phyloP scores from a whole-genome alignment of 1,140 invertebrate species.

The Rhyacophila brunnea region DNA sequence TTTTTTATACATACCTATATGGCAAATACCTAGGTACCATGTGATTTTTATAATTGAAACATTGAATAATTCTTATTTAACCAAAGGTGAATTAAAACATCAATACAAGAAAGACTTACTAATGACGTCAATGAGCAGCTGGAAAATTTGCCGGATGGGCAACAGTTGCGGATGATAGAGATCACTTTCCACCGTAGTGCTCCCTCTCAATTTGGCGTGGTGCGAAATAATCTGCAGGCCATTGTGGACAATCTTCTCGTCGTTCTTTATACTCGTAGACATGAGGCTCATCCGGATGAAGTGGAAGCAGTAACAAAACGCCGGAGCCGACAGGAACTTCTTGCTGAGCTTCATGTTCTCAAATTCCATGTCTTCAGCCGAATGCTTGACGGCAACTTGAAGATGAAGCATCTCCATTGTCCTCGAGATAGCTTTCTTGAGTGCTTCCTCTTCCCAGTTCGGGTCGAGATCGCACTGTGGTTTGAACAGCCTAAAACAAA shows the following conservation, averaged over 20 bases:
- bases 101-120: no score
- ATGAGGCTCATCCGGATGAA: conserved; percentile 69
- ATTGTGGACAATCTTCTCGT: conserved; percentile 61
- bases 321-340: conserved; percentile 64
- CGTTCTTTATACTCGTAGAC: conserved; percentile 45
- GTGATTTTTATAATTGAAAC: no score
- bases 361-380: conserved; percentile 17
- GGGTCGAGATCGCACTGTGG: conserved; percentile 76
- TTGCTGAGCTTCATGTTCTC: conserved; percentile 26
- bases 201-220: conserved; percentile 66
- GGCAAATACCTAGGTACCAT: no score
- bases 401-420: conserved; percentile 61
- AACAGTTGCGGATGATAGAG: conserved; percentile 72
- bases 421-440: conserved; percentile 60
- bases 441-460: conserved; percentile 74
- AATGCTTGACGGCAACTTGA: conserved; percentile 40
- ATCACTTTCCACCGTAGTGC: conserved; percentile 48
- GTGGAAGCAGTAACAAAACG: conserved; percentile 82
- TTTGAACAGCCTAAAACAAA: conserved; percentile 59
- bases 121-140: conserved; percentile 78
- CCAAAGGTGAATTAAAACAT: no score
- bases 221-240: conserved; percentile 70
- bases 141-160: conserved; percentile 78
- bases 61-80: no score
- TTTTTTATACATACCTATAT: no score